phyloP scores from a whole-genome alignment of 2,113 vertebrate species.

The Lophotis ruficrista region DNA sequence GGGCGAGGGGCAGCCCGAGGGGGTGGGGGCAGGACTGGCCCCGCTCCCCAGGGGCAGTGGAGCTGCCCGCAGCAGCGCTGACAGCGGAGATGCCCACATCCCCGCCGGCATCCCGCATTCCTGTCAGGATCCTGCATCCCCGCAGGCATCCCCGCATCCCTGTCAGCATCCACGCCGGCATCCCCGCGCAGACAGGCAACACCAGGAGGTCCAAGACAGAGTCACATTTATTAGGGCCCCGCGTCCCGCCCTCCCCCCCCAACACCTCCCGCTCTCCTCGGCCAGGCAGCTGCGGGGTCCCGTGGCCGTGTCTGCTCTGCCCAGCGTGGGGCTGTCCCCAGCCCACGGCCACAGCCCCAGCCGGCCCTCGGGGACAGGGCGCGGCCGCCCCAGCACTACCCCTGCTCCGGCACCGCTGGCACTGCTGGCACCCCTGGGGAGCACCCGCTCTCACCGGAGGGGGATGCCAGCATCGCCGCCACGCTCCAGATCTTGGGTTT shows the following conservation, averaged over 20 bases:
- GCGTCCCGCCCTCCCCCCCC: not conserved
- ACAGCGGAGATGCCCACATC: not conserved
- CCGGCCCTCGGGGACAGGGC: not conserved
- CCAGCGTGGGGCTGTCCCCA: not conserved
- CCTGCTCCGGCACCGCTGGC: not conserved
- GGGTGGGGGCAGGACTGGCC: not conserved
- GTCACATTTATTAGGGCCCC: not conserved
- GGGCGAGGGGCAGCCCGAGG: not conserved
- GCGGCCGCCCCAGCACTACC: not conserved
- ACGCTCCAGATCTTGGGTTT: conserved; percentile 87
- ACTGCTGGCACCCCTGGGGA: accelerated
- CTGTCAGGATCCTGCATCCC: not conserved
- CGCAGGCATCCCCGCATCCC: not conserved
- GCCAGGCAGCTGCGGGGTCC: not conserved
- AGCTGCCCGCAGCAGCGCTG: not conserved
- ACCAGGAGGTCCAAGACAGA: not conserved
- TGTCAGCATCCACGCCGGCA: accelerated
- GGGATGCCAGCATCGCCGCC: conserved; percentile 78
- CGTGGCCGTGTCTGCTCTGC: not conserved
- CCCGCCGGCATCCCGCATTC: no score
- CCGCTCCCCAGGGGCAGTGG: not conserved
- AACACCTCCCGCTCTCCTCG: accelerated
- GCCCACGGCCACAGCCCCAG: not conserved
- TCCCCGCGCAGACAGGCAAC: not conserved
- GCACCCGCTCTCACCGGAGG: accelerated